Base-by-base conservation (phyloP, 2,113 vertebrate species). In the Rhodinocichla rosea region DNA sequence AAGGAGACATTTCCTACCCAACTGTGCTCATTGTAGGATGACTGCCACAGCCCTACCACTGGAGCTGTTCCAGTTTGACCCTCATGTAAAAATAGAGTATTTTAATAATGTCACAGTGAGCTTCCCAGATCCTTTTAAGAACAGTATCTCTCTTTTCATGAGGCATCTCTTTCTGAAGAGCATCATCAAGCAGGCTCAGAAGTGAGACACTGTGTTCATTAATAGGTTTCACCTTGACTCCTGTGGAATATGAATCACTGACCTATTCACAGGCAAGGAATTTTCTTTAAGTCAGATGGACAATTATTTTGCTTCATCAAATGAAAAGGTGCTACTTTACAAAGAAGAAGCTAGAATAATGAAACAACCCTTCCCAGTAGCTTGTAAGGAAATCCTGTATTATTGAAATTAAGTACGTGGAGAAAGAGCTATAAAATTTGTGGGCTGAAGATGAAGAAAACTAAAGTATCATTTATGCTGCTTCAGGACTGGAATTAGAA, bases 81-180 rank as follows among this genome's bases (percentile, higher is more conserved):
- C 42, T 56, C 71, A 42, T 73, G 47, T 94, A 80, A 94, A 92
- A 94, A 94, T 88, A 74, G 70, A 64, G 33, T 37, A 90, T 94
- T 95, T 95, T 96, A 95, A 92, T 92, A 94, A 95, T 63, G 67
- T 63, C 82, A 92, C 65, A 91, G 78, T 63, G 83, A 91, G 90
- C 35, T 73, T 91, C 94, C 90, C 67, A 86, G 42, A 83, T 70
- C 44, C 55, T 84, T 92, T 94, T 60, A 92, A 94, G 87, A 96
- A 67, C 10, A 73, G 47, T 23, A 44, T 55, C 59, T 73, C 47
- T 81, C 45, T 90, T 87, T 95, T 91, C 75, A 77, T 55, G 64
- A 92, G 35, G 30, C 88, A 52, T 74, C 78, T 52, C 33, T 84
- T 84, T 89, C 83, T 87, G 79, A 94, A 79, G 70, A 86, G 73